Conservation (phyloP, 2,888 invertebrate genomes). For the Xestobium rufovillosum region DNA sequence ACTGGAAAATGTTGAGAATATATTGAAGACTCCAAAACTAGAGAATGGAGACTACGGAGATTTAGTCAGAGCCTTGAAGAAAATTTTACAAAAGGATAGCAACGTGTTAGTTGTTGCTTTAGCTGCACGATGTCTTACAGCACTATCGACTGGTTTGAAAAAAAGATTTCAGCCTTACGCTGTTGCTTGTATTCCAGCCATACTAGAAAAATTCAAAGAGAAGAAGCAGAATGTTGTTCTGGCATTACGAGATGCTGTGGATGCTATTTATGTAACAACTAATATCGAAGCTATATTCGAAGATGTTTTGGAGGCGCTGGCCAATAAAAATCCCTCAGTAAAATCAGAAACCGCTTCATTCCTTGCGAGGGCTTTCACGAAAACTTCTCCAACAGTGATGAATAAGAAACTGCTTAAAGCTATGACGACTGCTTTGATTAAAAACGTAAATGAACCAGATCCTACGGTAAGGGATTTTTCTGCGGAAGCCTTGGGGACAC, state of each 20-base stretch:
- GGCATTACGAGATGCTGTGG: conserved; percentile 81
- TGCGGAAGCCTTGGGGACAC: conserved; percentile 88
- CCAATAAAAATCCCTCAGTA: conserved; percentile 85
- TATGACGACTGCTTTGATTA: conserved; percentile 68
- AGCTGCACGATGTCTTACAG: conserved; percentile 75
- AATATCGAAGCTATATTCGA: conserved; percentile 78
- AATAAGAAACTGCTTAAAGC: conserved; percentile 87
- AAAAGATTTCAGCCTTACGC: conserved; percentile 84
- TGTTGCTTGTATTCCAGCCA: conserved; percentile 61
- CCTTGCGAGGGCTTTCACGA: conserved; percentile 73
- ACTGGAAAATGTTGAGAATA: conserved; percentile 70
- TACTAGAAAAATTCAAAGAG: conserved; percentile 96
- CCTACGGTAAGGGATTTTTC: conserved; percentile 87
- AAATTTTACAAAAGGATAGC: conserved; percentile 88
- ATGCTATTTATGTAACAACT: conserved; percentile 76
- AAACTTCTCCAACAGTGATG: conserved; percentile 70
- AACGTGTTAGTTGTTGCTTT: conserved; percentile 90
- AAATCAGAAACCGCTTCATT: conserved; percentile 83
- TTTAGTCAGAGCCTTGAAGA: conserved; percentile 77
- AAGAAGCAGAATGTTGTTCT: conserved; percentile 87
- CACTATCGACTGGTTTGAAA: conserved; percentile 78
- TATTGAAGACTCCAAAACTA: conserved; percentile 75
- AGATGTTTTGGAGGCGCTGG: conserved; percentile 75
- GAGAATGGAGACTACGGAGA: conserved; percentile 92
- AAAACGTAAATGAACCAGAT: conserved; percentile 71